These are phyloP conservation scores for Mormyrus hasselquistii DNA, from an alignment of 2,797 vertebrate species.

Conservation along the genomic window DNA sequence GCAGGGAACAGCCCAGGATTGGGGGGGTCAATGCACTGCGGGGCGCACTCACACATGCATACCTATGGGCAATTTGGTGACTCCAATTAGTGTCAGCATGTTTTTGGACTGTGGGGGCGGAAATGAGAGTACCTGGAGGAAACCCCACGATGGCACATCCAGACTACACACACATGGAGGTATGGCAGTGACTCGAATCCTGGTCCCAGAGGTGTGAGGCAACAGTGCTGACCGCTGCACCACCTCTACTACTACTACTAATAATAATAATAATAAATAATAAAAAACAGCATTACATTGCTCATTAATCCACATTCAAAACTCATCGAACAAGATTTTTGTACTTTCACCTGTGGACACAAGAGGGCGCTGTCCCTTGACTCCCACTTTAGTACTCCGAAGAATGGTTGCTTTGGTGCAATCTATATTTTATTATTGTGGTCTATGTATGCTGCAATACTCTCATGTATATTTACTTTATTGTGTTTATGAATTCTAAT, in stretches of 20 bases:
- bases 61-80: not conserved
- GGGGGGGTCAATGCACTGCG: too few species aligned
- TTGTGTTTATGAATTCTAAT: conserved; percentile 32
- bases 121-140: not conserved
- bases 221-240: too few species aligned
- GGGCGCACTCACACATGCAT: not conserved
- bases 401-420: conserved; percentile 81
- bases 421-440: conserved; percentile 85
- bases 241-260: not conserved
- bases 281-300: not conserved
- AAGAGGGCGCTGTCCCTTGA: conserved; percentile 72
- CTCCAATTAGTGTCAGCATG: not conserved
- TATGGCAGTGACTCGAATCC: too few species aligned
- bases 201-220: too few species aligned
- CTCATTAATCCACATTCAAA: not conserved
- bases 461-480: conserved; percentile 74
- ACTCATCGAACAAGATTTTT: conserved; percentile 24
- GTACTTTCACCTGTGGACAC: conserved; percentile 64
- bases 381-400: conserved; percentile 64
- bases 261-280: not conserved
- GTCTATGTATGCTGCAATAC: conserved; percentile 86
- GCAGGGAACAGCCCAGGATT: too few species aligned
- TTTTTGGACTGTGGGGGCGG: not conserved
- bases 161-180: not conserved
- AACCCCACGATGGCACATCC: not conserved